Base-by-base conservation (phyloP, 2,888 invertebrate genomes). In the Augiades crinisus region DNA sequence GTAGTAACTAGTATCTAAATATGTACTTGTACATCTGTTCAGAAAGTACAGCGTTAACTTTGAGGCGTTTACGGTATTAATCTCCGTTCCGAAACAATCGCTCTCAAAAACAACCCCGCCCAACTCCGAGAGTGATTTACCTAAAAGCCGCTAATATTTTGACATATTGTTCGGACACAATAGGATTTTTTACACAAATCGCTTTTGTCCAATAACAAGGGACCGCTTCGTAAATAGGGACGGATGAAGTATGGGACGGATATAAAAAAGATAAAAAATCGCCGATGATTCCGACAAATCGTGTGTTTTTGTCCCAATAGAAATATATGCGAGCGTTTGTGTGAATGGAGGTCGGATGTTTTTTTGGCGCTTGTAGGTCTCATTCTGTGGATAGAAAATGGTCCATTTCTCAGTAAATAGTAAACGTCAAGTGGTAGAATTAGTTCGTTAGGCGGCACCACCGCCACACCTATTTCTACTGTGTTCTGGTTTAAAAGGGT, bases 121-220 rank as follows among this genome's bases (percentile, higher is more conserved):
- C 34, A 34, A 49, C 22, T 49, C 41, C 27, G 34, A 8, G 13
- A 49, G 49, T 49, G 49, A 49, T 49, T 49, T 49, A 34, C 41
- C 40, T 49, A 41, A 49, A 49, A 49, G 49, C 49, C 49, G 41
- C 49, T 50, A 50, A 50, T 50, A 70, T 74, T 75, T 74, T 78
- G 78, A 80, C 78, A 79, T 78, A 80, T 79, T 81, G 76, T 75
- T 61, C 60, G 58, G 57, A 59, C 61, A 81, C 78, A 80, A 81
- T 75, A 64, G 70, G 63, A 70, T 75, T 75, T 78, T 77, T 76
- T 70, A 72, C 70, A 73, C 70, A 70, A 75, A 77, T 75, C 62
- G 67, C 70, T 66, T 70, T 75, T 72, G 72, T 75, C 65, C 63
- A 61, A 71, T 72, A 70, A 67, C 65, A 52, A 49, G 49, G 49